Evolutionary conservation across 2,888 invertebrate species (phyloP).

Genomic region (Strigamia transsilvanica): DNA sequence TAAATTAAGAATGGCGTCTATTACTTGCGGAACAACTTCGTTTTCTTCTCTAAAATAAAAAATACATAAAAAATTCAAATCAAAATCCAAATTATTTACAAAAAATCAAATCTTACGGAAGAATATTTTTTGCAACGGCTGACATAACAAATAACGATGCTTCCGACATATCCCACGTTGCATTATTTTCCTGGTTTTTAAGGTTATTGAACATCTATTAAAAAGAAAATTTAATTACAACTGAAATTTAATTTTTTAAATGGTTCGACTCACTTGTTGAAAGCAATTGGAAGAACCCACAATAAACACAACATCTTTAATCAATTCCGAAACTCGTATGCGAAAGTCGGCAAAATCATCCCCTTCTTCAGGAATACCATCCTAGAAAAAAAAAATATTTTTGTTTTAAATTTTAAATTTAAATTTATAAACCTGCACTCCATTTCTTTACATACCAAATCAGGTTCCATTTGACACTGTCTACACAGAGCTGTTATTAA

Average conservation of each 20-base stretch:
- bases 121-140: conserved; percentile 90
- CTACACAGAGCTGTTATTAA: conserved; percentile 87
- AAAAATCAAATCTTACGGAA: conserved; percentile 75
- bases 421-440: not conserved
- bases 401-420: not conserved
- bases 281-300: conserved; percentile 93
- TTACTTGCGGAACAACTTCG: conserved; percentile 90
- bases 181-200: conserved; percentile 72
- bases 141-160: conserved; percentile 95
- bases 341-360: conserved; percentile 89
- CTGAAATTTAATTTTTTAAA: conserved; percentile 23
- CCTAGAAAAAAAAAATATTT: conserved; percentile 62
- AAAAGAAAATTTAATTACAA: not conserved
- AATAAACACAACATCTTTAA: conserved; percentile 96
- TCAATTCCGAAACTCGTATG: conserved; percentile 85
- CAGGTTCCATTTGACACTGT: conserved; percentile 96
- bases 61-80: conserved; percentile 19
- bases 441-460: conserved; percentile 71
- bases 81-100: no score
- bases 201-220: conserved; percentile 69
- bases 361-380: conserved; percentile 81
- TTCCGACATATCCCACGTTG: conserved; percentile 90
- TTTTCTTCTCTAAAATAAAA: conserved; percentile 78
- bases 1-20: conserved; percentile 86
- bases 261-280: conserved; percentile 75